These are phyloP conservation scores for Aleiodes sp. DNA, from an alignment of 1,140 invertebrate species.

Conservation along the genomic window DNA sequence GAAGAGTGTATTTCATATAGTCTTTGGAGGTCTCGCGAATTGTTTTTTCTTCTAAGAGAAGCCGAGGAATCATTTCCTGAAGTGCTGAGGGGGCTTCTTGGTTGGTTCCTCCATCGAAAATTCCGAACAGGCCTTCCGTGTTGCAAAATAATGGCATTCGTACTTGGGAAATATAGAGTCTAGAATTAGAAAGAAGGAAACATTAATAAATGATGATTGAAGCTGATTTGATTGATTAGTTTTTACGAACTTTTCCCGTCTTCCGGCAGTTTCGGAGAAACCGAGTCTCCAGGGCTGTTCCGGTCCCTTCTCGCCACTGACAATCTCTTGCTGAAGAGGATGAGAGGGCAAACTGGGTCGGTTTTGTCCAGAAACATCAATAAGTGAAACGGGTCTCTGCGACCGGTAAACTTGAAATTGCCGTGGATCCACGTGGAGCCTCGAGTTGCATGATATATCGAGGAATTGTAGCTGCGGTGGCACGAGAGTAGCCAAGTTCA, in stretches of 20 bases:
- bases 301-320: conserved; percentile 66
- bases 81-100: conserved; percentile 74
- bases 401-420: conserved; percentile 82
- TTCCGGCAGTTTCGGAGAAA: conserved; percentile 85
- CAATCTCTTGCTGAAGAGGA: conserved; percentile 71
- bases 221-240: background rate
- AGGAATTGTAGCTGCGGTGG: conserved; percentile 84
- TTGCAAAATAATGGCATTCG: conserved; percentile 80
- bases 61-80: conserved; percentile 77
- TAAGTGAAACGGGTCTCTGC: conserved; percentile 80
- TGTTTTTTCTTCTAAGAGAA: conserved; percentile 80
- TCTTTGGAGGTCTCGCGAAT: conserved; percentile 81
- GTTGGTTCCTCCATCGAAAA: conserved; percentile 82
- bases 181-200: conserved; percentile 40
- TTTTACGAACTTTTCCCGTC: conserved; percentile 67
- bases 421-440: conserved; percentile 81
- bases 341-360: conserved; percentile 71
- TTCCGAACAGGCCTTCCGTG: conserved; percentile 80
- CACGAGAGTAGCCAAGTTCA: conserved; percentile 79
- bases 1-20: conserved; percentile 84
- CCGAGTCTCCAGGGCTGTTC: conserved; percentile 80
- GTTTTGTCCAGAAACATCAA: conserved; percentile 84
- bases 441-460: conserved; percentile 84
- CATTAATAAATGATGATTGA: conserved; percentile 24
- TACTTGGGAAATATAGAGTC: conserved; percentile 79